A percentile compares a stretch with the other conserved stretches of the same genome.
These are phyloP conservation scores for Orthosia gracilis DNA, from an alignment of 2,888 invertebrate species.

Conservation along the genomic window DNA sequence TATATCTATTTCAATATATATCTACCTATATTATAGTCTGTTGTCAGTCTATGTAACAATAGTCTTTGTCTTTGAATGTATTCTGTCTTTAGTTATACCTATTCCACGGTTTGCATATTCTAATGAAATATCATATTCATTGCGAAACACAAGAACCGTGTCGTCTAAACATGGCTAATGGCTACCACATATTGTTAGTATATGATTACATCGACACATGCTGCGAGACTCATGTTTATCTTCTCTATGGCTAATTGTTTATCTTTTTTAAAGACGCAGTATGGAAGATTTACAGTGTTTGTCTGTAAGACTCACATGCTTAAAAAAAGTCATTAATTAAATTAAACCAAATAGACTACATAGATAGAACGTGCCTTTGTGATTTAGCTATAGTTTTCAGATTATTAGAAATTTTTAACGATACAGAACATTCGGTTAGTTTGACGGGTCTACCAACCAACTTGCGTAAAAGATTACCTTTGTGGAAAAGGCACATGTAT, in stretches of 20 bases:
- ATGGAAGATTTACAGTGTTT: neutral
- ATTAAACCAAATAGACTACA: neutral
- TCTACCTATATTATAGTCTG: too few species aligned
- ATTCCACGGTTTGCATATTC: neutral
- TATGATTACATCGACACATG: conserved; percentile 48
- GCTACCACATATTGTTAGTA: conserved; percentile 32
- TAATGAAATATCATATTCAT: conserved; percentile 41
- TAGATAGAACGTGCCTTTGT: neutral
- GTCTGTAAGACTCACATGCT: neutral
- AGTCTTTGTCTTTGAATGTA: too few species aligned
- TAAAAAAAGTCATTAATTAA: neutral
- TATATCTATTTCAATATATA: too few species aligned
- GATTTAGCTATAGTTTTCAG: neutral
- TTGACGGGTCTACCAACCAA: neutral
- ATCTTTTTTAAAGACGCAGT: conserved; percentile 9
- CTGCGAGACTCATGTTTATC: conserved; percentile 12
- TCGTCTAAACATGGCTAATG: conserved; percentile 46
- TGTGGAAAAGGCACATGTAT: neutral
- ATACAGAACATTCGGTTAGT: neutral
- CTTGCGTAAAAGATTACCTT: neutral
- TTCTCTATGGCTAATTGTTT: conserved; percentile 12
- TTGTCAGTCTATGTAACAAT: neutral
- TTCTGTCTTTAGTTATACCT: neutral
- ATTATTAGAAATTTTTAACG: neutral
- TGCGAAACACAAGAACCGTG: conserved; percentile 4